phyloP scores from a whole-genome alignment of 2,888 invertebrate genomes.

The Xestia ashworthii region DNA sequence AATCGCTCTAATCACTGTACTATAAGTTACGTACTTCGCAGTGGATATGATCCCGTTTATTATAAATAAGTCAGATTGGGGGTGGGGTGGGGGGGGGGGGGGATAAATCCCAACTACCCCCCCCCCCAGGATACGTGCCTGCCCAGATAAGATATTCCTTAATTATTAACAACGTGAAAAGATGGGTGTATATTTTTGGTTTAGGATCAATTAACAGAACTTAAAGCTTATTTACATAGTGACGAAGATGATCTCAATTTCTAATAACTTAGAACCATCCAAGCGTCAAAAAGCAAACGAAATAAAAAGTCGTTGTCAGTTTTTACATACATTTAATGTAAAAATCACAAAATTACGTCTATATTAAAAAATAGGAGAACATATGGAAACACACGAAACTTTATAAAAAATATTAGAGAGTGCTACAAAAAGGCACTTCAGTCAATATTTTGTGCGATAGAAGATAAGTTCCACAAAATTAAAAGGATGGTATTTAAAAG shows the following conservation, averaged over 20 bases:
- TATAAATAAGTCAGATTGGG: no score
- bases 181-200: not conserved
- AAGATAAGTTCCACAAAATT: not conserved
- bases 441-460: slow-evolving; percentile 36
- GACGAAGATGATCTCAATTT: not conserved
- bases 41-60: no score
- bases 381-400: slow-evolving; percentile 20
- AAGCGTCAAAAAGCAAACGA: not conserved
- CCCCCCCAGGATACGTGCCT: no score
- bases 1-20: no score
- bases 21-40: no score
- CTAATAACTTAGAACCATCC: not conserved
- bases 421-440: slow-evolving; percentile 27
- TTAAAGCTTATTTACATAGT: no score
- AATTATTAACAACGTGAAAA: not conserved
- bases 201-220: not conserved
- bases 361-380: not conserved
- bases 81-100: no score
- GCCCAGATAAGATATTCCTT: not conserved
- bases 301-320: slow-evolving; percentile 1
- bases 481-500: no score
- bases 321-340: slow-evolving; percentile 45
- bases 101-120: no score
- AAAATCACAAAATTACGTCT: slow-evolving; percentile 34
- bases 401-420: slow-evolving; percentile 6